Conservation (phyloP, 2,888 invertebrate species). For the Bhutanitis thaidina region DNA sequence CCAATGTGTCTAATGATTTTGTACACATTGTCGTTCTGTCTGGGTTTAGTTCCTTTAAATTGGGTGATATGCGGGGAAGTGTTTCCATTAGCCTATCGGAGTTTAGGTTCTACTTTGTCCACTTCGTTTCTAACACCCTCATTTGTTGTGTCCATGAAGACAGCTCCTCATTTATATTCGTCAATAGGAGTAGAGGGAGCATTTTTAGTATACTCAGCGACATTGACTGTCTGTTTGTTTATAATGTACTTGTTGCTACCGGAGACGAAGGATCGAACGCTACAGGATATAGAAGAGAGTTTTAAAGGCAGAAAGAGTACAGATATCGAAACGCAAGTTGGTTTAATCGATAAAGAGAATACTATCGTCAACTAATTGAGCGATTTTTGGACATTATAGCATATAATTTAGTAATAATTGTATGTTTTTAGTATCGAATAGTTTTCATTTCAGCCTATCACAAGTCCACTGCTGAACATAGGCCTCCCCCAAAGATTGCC, state of each 20-base stretch:
- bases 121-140: conserved; percentile 68
- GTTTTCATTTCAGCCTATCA: too few relatives aligned
- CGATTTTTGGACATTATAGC: background rate
- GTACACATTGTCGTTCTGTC: conserved; percentile 65
- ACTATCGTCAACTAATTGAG: conserved; percentile 18
- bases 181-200: conserved; percentile 70
- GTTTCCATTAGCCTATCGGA: conserved; percentile 69
- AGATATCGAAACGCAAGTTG: conserved; percentile 62
- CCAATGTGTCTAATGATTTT: conserved; percentile 64
- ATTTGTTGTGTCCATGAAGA: conserved; percentile 70
- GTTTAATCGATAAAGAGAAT: conserved; percentile 46
- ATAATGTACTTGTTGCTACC: conserved; percentile 61
- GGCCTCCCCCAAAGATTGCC: too few relatives aligned
- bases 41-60: conserved; percentile 66
- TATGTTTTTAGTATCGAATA: background rate
- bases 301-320: conserved; percentile 54
- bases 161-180: conserved; percentile 67
- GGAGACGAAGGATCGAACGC: conserved; percentile 68
- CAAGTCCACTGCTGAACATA: too few relatives aligned
- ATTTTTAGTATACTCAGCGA: conserved; percentile 63
- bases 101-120: conserved; percentile 66
- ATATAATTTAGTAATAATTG: background rate
- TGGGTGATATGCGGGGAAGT: conserved; percentile 76
- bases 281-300: conserved; percentile 70
- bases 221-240: conserved; percentile 52